Evolutionary conservation across 64 coral and sea anemone genomes (phyloP).

Genomic region (Orbicella faveolata): DNA sequence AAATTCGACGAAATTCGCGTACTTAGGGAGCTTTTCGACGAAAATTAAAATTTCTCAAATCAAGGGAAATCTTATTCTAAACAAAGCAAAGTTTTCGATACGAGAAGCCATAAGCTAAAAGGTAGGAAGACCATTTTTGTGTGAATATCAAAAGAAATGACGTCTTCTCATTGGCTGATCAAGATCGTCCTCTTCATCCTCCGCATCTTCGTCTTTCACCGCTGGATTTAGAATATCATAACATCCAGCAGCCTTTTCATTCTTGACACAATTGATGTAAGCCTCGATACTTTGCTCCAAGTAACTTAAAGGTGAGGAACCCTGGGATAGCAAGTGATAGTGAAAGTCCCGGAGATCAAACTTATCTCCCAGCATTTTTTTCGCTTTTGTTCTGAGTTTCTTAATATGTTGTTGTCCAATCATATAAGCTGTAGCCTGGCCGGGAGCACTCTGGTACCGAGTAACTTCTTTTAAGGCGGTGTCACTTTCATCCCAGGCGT

Average conservation of each 20-base stretch:
- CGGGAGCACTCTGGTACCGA: slow-evolving; percentile 66
- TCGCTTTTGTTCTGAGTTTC: slow-evolving; percentile 42
- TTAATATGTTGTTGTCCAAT: slow-evolving; percentile 64
- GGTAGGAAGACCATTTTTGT: too few species aligned
- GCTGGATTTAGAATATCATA: slow-evolving; percentile 30
- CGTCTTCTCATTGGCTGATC: background rate
- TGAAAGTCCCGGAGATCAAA: slow-evolving; percentile 70
- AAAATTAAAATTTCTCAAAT: too few species aligned
- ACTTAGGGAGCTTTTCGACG: too few species aligned
- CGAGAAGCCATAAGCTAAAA: too few species aligned
- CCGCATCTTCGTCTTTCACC: background rate
- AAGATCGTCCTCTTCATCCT: background rate
- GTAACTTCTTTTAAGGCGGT: slow-evolving; percentile 50
- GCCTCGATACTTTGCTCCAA: slow-evolving; percentile 44
- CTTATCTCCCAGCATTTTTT: slow-evolving; percentile 9
- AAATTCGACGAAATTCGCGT: too few species aligned
- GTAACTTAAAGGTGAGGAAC: slow-evolving; percentile 46
- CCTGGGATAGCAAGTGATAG: slow-evolving; percentile 57
- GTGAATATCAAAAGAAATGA: slow-evolving; percentile 16
- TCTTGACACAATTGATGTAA: slow-evolving; percentile 50
- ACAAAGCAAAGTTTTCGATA: too few species aligned
- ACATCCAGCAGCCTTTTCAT: slow-evolving; percentile 47
- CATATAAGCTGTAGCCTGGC: slow-evolving; percentile 77
- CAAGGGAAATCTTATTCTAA: too few species aligned
- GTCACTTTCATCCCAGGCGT: slow-evolving; percentile 59